Evolutionary conservation across 2,113 vertebrate species (phyloP).

Genomic region (Zingel zingel): DNA sequence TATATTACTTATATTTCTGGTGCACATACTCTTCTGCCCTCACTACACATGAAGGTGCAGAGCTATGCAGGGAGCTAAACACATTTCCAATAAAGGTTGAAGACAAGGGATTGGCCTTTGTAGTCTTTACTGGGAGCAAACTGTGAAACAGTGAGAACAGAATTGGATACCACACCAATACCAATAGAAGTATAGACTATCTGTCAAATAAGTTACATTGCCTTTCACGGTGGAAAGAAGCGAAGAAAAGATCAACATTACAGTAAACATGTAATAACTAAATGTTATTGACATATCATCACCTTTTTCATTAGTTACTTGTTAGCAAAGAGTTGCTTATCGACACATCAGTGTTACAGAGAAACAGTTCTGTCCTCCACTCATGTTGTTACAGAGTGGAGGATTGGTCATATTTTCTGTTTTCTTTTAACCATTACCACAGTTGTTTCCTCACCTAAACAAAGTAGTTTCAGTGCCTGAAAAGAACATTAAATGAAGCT

Average conservation of each 20-base stretch:
- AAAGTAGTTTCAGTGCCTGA: too few relatives aligned
- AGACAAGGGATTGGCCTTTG: neutral
- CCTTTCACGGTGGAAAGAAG: neutral
- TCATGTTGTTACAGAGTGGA: too few relatives aligned
- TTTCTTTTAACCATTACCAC: too few relatives aligned
- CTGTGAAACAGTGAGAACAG: neutral
- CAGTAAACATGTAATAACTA: neutral
- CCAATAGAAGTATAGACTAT: neutral
- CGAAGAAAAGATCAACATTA: neutral
- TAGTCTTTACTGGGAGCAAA: neutral
- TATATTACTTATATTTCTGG: neutral
- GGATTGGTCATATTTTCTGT: too few relatives aligned
- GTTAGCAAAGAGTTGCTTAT: neutral
- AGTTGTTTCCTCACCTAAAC: too few relatives aligned
- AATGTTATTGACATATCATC: neutral
- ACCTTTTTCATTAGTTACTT: too few relatives aligned
- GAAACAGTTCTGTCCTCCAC: too few relatives aligned
- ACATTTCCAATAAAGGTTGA: neutral
- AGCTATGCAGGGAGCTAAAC: neutral
- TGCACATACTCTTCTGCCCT: neutral
- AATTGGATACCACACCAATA: neutral
- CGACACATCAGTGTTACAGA: neutral
- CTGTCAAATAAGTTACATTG: neutral
- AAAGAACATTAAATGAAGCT: too few relatives aligned
- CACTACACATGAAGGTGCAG: neutral